These are phyloP conservation scores for Melitaea athalia DNA, from an alignment of 2,888 invertebrate genomes.

Conservation along the genomic window DNA sequence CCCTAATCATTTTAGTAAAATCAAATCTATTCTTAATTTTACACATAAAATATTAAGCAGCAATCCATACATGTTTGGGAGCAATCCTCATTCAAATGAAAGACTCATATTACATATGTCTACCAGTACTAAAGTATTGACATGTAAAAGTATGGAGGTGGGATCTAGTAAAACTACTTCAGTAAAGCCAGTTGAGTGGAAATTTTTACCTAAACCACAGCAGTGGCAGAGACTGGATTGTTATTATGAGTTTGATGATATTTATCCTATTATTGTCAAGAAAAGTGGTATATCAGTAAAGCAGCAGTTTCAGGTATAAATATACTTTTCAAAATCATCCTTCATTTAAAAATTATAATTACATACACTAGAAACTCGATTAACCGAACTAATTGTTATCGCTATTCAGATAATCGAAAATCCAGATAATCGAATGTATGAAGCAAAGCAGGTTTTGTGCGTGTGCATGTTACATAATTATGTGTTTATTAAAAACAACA, in stretches of 20 bases:
- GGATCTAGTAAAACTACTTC: constrained; percentile 65
- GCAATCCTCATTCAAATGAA: constrained; percentile 78
- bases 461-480: too few relatives aligned
- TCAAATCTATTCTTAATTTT: constrained; percentile 81
- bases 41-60: constrained; percentile 80
- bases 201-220: constrained; percentile 85
- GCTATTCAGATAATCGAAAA: too few relatives aligned
- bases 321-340: not conserved
- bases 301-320: constrained; percentile 85
- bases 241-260: constrained; percentile 88
- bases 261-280: constrained; percentile 86
- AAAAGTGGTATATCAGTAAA: constrained; percentile 85
- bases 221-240: constrained; percentile 91
- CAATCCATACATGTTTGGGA: constrained; percentile 84
- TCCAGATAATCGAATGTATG: too few relatives aligned
- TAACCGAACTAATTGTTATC: too few relatives aligned
- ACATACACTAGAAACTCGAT: too few relatives aligned
- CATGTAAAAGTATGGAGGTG: constrained; percentile 86
- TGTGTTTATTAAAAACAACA: too few relatives aligned
- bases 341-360: too few relatives aligned
- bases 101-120: constrained; percentile 85
- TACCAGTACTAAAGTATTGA: constrained; percentile 77
- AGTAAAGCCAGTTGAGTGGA: constrained; percentile 88
- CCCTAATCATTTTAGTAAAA: constrained; percentile 79
- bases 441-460: too few relatives aligned